Evolutionary conservation across 2,113 vertebrate species (phyloP), one percentile per base, ranked within the genome.

Genomic region (Choloepus hoffmanni): DNA sequence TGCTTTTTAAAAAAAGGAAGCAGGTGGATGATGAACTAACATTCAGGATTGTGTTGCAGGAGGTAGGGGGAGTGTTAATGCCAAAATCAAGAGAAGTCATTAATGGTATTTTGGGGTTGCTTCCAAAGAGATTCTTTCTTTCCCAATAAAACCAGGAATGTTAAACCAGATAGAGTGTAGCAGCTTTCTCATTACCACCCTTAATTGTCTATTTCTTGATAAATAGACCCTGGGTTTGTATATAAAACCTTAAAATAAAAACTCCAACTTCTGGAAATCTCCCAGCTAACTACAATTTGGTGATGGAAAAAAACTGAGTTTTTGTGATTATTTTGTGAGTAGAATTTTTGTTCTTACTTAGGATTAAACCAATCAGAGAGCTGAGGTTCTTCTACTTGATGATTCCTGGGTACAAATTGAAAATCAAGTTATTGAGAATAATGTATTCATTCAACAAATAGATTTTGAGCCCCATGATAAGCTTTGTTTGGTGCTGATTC

Each of bases 331-430:
- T 60, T 48, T 45, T 72, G 33, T 76, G 33, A 94, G 58, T 33
- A 87, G 55, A 76, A 70, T 43, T 77, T 92, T 90, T 89, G 78
- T 95, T 95, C 97, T 95, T 97, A 97, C 96, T 90, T 73, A 45
- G 92, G 82, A 82, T 96, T 72, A 97, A 97, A 97, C 97, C 97
- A 97, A 11, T 92, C 40, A 50, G 94, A 96, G 50, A 96, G 95
- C 76, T 48, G 92, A 82, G 73, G 92, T 93, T 95, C 96, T 95
- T 95, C 76, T 50, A 74, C 10, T n/a, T 88, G 68, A 77, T 88
- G 30, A 73, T 92, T 85, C 94, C 96, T 97, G 82, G 63, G 26
- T 85, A 72, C 53, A 97, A 96, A 97, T 62, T 93, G 87, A 97
- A 95, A 96, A 67, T 79, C 62, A 55, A 60, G 28, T 92, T 81